A percentile compares a stretch with the other conserved stretches of the same genome.
Conservation (phyloP, 2,113 vertebrate genomes). For the Phrynosoma platyrhinos region DNA sequence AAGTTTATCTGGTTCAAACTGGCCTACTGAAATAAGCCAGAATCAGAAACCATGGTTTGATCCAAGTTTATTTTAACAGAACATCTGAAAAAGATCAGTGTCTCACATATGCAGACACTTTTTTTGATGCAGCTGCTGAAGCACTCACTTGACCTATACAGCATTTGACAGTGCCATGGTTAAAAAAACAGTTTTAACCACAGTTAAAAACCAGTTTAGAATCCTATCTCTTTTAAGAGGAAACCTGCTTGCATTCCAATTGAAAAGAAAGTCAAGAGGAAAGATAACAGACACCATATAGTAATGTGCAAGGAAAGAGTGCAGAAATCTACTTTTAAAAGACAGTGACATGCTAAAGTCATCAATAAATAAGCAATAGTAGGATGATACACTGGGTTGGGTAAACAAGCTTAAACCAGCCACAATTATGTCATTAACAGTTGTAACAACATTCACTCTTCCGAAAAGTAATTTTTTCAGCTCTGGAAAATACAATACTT, state of each 20-base stretch:
- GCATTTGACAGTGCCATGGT: background rate
- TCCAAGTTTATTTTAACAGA: background rate
- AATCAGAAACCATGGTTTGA: background rate
- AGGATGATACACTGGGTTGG: too few species aligned
- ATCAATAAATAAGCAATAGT: background rate
- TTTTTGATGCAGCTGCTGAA: background rate
- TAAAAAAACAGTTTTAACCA: background rate
- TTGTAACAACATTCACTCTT: background rate
- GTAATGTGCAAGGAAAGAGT: slow-evolving; percentile 2
- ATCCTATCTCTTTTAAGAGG: slow-evolving; percentile 24
- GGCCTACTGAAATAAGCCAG: background rate
- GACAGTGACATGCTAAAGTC: background rate
- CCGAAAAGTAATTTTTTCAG: background rate
- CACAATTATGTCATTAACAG: background rate
- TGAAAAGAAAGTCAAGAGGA: background rate
- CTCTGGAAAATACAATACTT: slow-evolving; percentile 44
- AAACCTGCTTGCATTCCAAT: slow-evolving; percentile 43
- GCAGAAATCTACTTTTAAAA: background rate
- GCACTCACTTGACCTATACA: background rate
- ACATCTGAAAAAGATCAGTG: too few species aligned
- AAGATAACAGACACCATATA: slow-evolving; percentile 29
- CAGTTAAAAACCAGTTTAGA: background rate
- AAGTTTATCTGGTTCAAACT: background rate
- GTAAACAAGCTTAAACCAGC: too few species aligned
- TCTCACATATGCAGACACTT: background rate